Evolutionary conservation across 2,797 vertebrate genomes (phyloP).

Genomic region (Crax fasciolata): DNA sequence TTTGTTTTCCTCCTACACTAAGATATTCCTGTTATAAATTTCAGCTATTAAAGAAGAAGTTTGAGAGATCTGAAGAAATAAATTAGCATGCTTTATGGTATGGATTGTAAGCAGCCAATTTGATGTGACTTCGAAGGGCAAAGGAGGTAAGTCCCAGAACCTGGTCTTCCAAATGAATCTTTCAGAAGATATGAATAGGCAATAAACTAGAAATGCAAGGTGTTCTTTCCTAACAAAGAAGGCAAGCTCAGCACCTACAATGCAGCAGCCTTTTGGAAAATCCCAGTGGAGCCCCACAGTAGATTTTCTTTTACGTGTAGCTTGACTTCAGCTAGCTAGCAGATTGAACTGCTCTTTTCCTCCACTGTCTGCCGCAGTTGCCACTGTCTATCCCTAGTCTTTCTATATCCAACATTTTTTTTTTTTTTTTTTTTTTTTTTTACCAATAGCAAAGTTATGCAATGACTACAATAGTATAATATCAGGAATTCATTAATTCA

Average conservation of each 20-base stretch:
- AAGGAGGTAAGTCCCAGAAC: background rate
- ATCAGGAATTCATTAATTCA: background rate
- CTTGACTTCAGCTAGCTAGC: background rate
- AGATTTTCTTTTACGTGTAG: background rate
- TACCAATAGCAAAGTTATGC: background rate
- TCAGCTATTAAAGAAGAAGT: background rate
- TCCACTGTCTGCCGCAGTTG: background rate
- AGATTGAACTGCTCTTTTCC: background rate
- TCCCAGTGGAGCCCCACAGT: rapidly evolving
- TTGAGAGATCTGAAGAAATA: background rate
- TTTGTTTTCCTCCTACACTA: background rate
- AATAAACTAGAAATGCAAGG: background rate
- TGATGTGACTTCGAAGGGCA: background rate
- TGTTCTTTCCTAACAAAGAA: background rate
- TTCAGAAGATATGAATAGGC: background rate
- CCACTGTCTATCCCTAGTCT: background rate
- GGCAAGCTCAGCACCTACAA: background rate
- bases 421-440: background rate
- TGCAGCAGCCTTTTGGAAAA: background rate
- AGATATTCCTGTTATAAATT: background rate
- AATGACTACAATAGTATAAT: background rate
- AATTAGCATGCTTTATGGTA: background rate
- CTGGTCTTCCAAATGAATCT: background rate
- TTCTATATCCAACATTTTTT: background rate
- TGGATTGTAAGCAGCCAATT: background rate